These are phyloP conservation scores for Melozone crissalis DNA, from an alignment of 2,113 vertebrate species.

Conservation along the genomic window DNA sequence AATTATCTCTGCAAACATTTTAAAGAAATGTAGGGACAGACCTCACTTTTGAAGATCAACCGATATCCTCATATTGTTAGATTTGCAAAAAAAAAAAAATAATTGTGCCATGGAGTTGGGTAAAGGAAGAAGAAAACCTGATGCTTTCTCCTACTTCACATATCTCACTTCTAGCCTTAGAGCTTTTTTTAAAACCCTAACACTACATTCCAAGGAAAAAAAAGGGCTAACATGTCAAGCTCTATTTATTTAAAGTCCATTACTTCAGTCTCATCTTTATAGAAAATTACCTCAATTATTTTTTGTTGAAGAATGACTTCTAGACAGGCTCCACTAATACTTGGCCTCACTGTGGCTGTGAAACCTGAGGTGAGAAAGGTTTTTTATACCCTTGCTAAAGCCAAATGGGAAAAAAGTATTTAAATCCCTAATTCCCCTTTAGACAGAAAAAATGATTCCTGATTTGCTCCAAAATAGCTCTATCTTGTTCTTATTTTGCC, in stretches of 20 bases:
- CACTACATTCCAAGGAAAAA: neutral
- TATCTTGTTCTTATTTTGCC: neutral
- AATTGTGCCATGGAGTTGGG: neutral
- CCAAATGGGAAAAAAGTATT: neutral
- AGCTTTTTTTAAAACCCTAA: neutral
- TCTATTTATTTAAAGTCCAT: neutral
- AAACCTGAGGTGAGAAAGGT: neutral
- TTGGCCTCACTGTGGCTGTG: neutral
- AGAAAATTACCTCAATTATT: neutral
- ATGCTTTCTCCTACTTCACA: neutral
- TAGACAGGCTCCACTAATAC: neutral
- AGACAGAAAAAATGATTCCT: neutral
- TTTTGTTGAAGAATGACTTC: neutral
- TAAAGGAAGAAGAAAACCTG: neutral
- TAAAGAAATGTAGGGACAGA: neutral
- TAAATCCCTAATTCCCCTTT: neutral
- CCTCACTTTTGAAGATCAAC: neutral
- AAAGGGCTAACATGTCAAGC: neutral
- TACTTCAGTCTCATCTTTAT: neutral
- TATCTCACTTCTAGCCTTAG: neutral
- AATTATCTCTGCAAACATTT: neutral
- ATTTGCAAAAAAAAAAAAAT: neutral
- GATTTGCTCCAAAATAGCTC: neutral
- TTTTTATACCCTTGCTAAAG: neutral
- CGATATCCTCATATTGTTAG: neutral